Base-by-base conservation (phyloP, 2,888 invertebrate genomes). In the Idaea dimidiata region DNA sequence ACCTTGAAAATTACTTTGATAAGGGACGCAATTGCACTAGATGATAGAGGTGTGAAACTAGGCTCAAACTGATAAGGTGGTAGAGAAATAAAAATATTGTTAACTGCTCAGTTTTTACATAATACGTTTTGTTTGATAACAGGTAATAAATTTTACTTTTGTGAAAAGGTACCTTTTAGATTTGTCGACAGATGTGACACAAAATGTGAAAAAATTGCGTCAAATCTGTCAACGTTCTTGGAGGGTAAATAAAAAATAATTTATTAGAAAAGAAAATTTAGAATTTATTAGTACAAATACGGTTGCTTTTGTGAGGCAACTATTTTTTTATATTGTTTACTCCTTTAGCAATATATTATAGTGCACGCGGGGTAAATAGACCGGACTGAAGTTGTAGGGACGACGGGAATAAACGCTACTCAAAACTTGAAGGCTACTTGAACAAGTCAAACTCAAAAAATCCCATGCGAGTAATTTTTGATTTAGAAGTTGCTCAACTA, bases 91-190 rank as follows among this genome's bases (percentile, higher is more conserved):
- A 76, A 73, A 74, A 70, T 76, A 72, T 74, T 78, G 73, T 73
- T 72, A 70, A 70, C 68, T 78, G 79, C 79, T 80, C 77, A 79
- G 73, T 73, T 77, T 72, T 73, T 68, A 73, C 72, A 43, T 43
- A 8, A 43, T 43, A 43, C 43, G 43, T 43, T 43, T 43, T 43
- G 8, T 43, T 43, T 10, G 43, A 43, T 14, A 43, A 43, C 43
- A 14, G 43, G 8, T 0, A 43, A 43, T 43, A 43, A 43, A 43
- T 43, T 43, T 43, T 43, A 43, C 7, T 43, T 43, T 43, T 43
- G 7, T 43, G 7, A 43, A 43, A 10, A 43, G 43, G 7, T 43
- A 24, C 76, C 75, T 71, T 76, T 77, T 76, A 58, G 58, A 43
- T 10, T 14, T 43, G 14, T 43, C 2, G 43, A 43, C 43, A 43